These are phyloP conservation scores for Ammodytes marinus DNA, from an alignment of 2,113 vertebrate genomes.

Conservation along the genomic window DNA sequence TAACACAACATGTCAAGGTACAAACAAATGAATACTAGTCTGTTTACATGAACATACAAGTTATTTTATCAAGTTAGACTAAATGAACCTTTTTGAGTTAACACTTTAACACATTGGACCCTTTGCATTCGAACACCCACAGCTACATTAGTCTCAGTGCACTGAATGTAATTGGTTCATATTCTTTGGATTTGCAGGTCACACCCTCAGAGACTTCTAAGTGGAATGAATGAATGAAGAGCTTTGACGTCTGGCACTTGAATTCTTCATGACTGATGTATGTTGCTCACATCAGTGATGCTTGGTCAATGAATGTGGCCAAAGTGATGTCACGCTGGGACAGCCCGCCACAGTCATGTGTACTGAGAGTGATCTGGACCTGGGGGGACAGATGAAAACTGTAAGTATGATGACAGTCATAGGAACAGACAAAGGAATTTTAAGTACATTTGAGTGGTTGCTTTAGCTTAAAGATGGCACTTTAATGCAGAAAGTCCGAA, in stretches of 20 bases:
- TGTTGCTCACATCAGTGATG: conserved; percentile 73
- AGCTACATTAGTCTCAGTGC: background rate
- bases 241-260: background rate
- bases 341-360: conserved; percentile 92
- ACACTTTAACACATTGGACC: background rate
- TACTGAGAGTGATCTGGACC: conserved; percentile 97
- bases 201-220: background rate
- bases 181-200: conserved; percentile 24
- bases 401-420: background rate
- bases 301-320: conserved; percentile 96
- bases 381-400: conserved; percentile 53
- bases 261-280: background rate
- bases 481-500: background rate
- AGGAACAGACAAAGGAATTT: background rate
- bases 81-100: no score
- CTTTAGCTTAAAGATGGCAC: background rate
- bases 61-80: no score
- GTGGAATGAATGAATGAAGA: background rate
- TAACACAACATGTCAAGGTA: no score
- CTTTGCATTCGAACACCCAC: background rate
- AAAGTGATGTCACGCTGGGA: conserved; percentile 93
- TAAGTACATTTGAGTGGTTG: background rate
- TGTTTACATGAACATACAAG: no score
- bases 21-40: no score
- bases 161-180: background rate